Evolutionary conservation across 2,888 invertebrate genomes (phyloP).

Genomic region (Drosophila paracracens): DNA sequence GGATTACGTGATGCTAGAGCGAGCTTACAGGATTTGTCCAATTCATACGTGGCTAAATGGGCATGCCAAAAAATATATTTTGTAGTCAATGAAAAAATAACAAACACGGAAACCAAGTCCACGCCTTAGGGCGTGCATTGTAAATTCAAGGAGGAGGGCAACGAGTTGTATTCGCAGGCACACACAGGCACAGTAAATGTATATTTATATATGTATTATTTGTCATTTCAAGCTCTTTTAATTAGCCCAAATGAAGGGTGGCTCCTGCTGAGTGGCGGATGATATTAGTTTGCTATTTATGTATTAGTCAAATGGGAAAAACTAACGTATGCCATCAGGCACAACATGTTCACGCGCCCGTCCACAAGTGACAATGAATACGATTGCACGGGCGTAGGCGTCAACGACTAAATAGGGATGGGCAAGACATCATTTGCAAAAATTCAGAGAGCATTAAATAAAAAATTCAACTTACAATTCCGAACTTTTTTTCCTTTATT

Average conservation of each 20-base stretch:
- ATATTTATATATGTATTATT: neutral
- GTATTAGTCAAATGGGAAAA: conserved; percentile 10
- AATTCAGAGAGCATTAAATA: neutral
- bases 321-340: conserved; percentile 5
- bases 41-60: neutral
- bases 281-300: conserved; percentile 25
- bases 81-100: neutral
- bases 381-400: neutral
- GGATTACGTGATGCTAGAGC: neutral
- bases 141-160: conserved; percentile 4
- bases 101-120: conserved; percentile 10
- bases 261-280: conserved; percentile 34
- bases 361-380: conserved; percentile 20
- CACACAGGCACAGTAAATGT: neutral
- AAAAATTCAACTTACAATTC: neutral
- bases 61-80: conserved; percentile 23
- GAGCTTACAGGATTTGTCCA: conserved; percentile 1
- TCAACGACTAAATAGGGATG: neutral
- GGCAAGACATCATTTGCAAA: neutral
- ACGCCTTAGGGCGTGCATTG: neutral
- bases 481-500: no score
- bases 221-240: conserved; percentile 40
- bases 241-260: conserved; percentile 52
- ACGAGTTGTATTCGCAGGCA: neutral
- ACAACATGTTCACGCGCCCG: conserved; percentile 5